phyloP scores from a whole-genome alignment of 2,797 vertebrate genomes.

The Eidolon dupreanum region DNA sequence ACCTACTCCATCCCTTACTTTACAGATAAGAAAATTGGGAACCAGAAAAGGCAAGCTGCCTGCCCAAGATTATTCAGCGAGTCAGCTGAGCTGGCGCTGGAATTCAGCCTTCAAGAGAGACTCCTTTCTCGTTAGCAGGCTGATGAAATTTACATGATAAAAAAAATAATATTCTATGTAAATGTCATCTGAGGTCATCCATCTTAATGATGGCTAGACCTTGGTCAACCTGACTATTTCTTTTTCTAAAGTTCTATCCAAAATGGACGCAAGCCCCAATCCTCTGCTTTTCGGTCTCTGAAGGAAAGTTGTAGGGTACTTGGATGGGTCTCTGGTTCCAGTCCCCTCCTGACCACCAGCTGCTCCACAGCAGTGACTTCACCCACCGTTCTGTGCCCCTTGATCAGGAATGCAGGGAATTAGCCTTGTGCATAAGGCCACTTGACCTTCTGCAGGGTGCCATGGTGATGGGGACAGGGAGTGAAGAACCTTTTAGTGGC shows the following conservation, averaged over 20 bases:
- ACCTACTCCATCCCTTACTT: not conserved
- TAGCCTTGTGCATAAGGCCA: constrained; percentile 52
- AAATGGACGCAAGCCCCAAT: not conserved
- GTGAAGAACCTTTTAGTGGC: constrained; percentile 47
- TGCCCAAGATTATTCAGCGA: not conserved
- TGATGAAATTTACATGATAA: not conserved
- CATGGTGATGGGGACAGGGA: not conserved
- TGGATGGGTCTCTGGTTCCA: constrained; percentile 23
- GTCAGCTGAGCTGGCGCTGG: not conserved
- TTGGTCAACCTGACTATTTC: not conserved
- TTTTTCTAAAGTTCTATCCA: constrained; percentile 18
- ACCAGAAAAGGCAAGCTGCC: not conserved
- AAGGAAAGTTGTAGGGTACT: not conserved
- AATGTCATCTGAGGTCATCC: not conserved
- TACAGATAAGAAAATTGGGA: not conserved
- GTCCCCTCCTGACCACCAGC: not conserved
- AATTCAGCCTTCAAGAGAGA: not conserved
- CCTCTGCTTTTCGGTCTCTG: not conserved
- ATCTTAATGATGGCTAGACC: not conserved
- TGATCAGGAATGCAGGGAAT: constrained; percentile 71
- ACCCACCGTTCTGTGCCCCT: not conserved
- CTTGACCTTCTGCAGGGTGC: constrained; percentile 71
- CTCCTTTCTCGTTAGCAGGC: not conserved
- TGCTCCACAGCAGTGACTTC: not conserved
- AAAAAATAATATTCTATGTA: not conserved